Evolutionary conservation across 1,140 invertebrate species (phyloP).

Genomic region (Sitophilus oryzae): DNA sequence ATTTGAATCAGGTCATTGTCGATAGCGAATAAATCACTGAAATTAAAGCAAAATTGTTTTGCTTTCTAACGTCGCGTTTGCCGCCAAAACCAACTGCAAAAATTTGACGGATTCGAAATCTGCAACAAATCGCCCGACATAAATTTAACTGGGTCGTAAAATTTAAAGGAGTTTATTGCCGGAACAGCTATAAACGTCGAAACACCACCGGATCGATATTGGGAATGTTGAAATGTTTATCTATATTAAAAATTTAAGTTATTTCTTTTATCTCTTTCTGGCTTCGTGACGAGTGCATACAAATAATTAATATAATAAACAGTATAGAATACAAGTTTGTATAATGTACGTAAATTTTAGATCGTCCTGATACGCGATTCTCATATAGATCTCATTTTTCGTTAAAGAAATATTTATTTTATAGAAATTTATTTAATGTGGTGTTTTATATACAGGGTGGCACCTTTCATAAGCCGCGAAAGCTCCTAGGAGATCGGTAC

Average conservation of each 20-base stretch:
- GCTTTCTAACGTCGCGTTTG: background rate
- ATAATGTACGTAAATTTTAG: too few species aligned
- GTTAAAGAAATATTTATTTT: too few species aligned
- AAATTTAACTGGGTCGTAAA: background rate
- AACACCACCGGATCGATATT: background rate
- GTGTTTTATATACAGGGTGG: too few species aligned
- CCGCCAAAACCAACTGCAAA: background rate
- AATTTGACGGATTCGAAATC: background rate
- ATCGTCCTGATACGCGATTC: too few species aligned
- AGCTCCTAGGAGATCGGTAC: too few species aligned
- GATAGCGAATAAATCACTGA: too few species aligned
- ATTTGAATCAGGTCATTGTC: background rate
- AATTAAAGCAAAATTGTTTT: background rate
- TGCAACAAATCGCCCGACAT: background rate
- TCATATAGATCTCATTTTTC: too few species aligned
- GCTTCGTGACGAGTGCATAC: too few species aligned
- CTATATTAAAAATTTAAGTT: background rate
- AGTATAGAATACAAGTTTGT: too few species aligned
- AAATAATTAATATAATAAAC: too few species aligned
- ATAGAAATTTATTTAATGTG: too few species aligned
- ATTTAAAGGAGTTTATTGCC: background rate
- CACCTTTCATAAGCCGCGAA: too few species aligned
- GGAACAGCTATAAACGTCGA: background rate
- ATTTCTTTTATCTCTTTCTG: background rate
- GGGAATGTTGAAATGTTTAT: background rate